Conservation (phyloP, 2,113 vertebrate species). For the Mungos mungo region DNA sequence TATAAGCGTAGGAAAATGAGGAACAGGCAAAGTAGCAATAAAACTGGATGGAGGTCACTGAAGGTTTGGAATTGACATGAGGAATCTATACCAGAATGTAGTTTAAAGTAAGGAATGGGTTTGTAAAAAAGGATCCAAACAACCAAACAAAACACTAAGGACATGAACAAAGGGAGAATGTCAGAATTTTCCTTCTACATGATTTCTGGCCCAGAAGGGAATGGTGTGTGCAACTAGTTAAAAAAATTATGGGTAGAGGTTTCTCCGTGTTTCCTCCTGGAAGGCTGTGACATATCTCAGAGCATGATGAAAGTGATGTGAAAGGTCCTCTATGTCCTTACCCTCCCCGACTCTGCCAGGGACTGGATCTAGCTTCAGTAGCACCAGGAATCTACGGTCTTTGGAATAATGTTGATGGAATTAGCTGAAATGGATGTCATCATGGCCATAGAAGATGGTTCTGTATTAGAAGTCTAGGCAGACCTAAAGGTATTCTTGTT, state of each 20-base stretch:
- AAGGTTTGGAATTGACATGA: neutral
- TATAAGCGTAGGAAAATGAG: neutral
- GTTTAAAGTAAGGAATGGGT: neutral
- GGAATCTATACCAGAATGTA: neutral
- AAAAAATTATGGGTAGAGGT: neutral
- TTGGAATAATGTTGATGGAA: neutral
- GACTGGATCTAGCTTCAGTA: neutral
- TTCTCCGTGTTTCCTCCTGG: neutral
- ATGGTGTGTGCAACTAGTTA: neutral
- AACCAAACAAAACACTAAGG: neutral
- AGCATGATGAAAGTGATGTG: neutral
- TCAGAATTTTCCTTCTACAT: neutral
- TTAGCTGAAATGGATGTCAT: neutral
- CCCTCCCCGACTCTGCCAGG: neutral
- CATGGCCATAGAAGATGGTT: neutral
- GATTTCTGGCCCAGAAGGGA: neutral
- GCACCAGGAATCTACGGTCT: neutral
- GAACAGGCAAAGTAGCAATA: neutral
- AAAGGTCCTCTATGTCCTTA: neutral
- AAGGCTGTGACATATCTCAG: neutral
- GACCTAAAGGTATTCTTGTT: neutral
- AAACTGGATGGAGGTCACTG: neutral
- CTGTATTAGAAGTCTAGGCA: neutral
- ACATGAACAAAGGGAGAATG: neutral
- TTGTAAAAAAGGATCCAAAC: neutral